Conservation (phyloP, 2,797 vertebrate genomes). For the Lemur catta region DNA sequence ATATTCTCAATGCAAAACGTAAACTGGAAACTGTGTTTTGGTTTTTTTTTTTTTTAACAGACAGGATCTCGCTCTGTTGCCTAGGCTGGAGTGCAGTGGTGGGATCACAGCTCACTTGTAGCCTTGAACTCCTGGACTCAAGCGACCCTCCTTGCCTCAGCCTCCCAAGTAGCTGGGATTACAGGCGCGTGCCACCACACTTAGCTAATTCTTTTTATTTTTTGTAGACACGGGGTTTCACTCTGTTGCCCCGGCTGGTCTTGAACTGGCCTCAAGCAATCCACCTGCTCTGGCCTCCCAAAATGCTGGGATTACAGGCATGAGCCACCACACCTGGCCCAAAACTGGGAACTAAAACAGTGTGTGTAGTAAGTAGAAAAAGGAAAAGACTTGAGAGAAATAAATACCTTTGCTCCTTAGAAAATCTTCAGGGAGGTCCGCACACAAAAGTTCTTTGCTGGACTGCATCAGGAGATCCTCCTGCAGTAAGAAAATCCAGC, state of each 20-base stretch:
- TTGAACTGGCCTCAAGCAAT: background rate
- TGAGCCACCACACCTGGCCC: background rate
- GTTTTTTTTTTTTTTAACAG: background rate
- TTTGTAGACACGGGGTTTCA: background rate
- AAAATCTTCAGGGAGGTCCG: conserved; percentile 57
- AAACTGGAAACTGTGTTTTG: background rate
- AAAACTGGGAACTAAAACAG: background rate
- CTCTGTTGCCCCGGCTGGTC: background rate
- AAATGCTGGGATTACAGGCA: background rate
- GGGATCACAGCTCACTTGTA: background rate
- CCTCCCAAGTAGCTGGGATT: background rate
- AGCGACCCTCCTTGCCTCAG: background rate
- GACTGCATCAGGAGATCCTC: conserved; percentile 46
- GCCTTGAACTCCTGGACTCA: background rate
- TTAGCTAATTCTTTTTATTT: background rate
- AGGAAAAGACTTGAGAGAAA: conserved; percentile 8
- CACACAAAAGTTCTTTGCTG: conserved; percentile 42
- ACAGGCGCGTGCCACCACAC: background rate
- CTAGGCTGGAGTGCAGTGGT: background rate
- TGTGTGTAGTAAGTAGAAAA: background rate
- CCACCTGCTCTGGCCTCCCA: background rate
- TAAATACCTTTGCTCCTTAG: conserved; percentile 76
- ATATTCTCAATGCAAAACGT: background rate
- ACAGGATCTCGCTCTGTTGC: background rate
- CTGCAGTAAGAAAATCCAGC: conserved; percentile 74